Base-by-base conservation (phyloP, 2,113 vertebrate genomes). In the Atractosteus spatula region DNA sequence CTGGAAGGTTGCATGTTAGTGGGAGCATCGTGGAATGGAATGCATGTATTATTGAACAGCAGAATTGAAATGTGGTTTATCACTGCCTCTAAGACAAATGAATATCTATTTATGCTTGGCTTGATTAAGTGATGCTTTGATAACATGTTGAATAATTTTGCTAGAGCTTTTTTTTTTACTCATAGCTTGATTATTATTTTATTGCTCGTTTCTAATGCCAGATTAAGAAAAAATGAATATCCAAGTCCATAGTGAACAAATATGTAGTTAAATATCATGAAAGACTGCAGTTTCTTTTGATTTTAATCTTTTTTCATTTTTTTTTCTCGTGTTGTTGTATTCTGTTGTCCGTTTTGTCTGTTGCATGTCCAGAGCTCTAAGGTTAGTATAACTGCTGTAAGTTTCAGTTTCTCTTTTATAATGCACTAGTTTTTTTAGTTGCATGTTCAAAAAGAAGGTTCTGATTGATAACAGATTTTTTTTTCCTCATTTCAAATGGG, bases 291-390 rank as follows among this genome's bases (percentile, higher is more conserved):
- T 91, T 91, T 92, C 72, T 89, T 90, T 91, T 88, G 88, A 90
- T 87, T 93, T 96, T 91, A 96, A 91, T 95, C 89, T 87, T 95
- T 90, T 82, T 75, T 55, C 8, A 62, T 41, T 68, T 86, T 81
- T 90, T 90, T 93, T 90, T 88, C 88, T 90, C 93, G 85, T 92
- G 85, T 88, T 93, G 87, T 90, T 88, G 84, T 90, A 86, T 77
- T 90, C 81, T 89, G 87, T 92, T 90, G 88, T 91, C 89, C 90
- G 91, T 91, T 91, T 93, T 93, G 90, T 94, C 93, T 93, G 86
- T 94, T 90, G 92, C 94, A 97, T 96, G 83, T 91, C 88, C 90
- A 92, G 97, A 97, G 94, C 94, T 97, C 97, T 95, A 99, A 98
- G 96, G 96, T 94, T 96, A 98, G 94, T 98, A 94, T 93, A 90